Percentiles rank a stretch among this genome's conserved stretches.
phyloP scores from a whole-genome alignment of 1,140 invertebrate genomes.

The Cataglyphis hispanica region DNA sequence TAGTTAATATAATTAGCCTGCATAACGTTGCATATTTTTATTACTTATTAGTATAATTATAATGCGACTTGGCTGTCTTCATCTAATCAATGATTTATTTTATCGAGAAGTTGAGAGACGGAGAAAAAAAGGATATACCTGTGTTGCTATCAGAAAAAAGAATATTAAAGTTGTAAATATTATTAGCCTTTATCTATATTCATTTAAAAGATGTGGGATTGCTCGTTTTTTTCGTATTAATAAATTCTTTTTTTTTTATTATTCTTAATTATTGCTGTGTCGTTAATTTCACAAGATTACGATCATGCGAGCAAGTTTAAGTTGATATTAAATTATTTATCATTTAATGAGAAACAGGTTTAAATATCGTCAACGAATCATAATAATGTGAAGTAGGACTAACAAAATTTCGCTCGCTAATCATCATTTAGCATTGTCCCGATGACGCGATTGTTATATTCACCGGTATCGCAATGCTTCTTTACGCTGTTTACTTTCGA shows the following conservation, averaged over 20 bases:
- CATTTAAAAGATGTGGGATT: neutral
- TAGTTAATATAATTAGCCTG: no score
- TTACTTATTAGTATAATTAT: no score
- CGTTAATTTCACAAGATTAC: constrained; percentile 4
- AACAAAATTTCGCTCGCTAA: constrained; percentile 6
- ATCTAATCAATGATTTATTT: no score
- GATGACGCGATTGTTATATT: neutral
- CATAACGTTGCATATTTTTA: no score
- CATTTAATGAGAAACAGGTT: neutral
- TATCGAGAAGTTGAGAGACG: no score
- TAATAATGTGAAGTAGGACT: neutral
- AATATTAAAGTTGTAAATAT: neutral
- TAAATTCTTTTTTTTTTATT: neutral
- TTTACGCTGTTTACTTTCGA: constrained; percentile 22
- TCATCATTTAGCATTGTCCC: neutral
- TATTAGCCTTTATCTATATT: neutral
- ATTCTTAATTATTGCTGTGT: neutral
- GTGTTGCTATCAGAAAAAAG: no score
- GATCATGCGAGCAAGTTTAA: neutral
- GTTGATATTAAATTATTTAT: constrained; percentile 22
- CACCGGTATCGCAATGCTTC: neutral
- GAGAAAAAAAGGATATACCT: no score
- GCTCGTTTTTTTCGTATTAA: neutral
- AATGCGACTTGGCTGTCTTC: no score
- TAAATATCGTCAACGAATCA: constrained; percentile 1